Base-by-base conservation (phyloP, 2,888 invertebrate genomes). In the Hecatera dysodea region DNA sequence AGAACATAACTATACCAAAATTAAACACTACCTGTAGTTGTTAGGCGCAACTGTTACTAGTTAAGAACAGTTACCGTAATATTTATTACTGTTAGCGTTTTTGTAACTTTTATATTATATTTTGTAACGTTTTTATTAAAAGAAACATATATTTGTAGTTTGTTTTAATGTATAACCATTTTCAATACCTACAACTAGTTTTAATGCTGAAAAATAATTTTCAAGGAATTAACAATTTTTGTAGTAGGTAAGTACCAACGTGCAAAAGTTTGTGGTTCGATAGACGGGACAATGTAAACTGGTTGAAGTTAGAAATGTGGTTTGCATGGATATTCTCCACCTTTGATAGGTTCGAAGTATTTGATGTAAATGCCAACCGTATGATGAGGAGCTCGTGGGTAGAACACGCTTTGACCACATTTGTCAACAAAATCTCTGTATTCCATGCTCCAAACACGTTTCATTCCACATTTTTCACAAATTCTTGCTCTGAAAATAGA, bases 381-480 rank as follows among this genome's bases (percentile, higher is more conserved):
- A 15, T 88, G 88, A 72, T 97, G 96, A 0, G 97, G 97, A 1
- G 93, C 85, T 0, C 96, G 91, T 1, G 96, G 96, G 76, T 92
- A 95, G 87, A 97, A 96, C 24, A 97, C 93, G 0, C 94, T 93
- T 72, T 93, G 91, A 0, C 96, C 93, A 33, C 93, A 87, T 19
- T 90, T 88, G 72, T 96, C 96, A 1, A 96, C 89, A 75, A 96
- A 97, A 0, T 96, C 94, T 0, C 92, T 89, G 79, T 96, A 97
- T 2, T 96, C 91, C 90, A 97, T 95, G 39, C 94, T 91, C 90
- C 95, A 96, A 2, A 91, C 93, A 12, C 89, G 84, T 74, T 93
- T 91, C 96, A 97, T 96, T 19, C 94, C 94, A 61, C 93, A 87
- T 64, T 91, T 93, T 82, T 96, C 93, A 81, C 96, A 96, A 52